phyloP scores from a whole-genome alignment of 2,888 invertebrate genomes.

The Drosophila kuntzei region DNA sequence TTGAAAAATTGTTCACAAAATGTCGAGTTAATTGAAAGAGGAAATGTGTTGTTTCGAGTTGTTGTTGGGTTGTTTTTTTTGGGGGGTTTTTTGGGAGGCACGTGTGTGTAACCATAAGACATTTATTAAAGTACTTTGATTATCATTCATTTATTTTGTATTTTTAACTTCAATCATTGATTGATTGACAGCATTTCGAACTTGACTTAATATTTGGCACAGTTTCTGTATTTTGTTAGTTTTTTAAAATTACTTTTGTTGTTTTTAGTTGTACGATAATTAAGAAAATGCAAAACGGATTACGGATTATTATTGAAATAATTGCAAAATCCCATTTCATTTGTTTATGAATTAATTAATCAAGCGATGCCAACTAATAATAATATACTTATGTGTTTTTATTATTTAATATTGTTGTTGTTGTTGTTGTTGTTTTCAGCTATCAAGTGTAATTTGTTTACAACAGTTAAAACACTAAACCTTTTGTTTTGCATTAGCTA shows the following conservation, averaged over 20 bases:
- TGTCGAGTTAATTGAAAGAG: slow-evolving; percentile 27
- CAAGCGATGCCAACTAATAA: slow-evolving; percentile 83
- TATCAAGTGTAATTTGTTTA: slow-evolving; percentile 40
- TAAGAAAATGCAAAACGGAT: slow-evolving; percentile 74
- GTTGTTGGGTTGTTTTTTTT: slow-evolving; percentile 32
- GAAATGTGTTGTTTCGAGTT: slow-evolving; percentile 25
- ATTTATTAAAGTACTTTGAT: slow-evolving; percentile 72
- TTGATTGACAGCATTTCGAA: slow-evolving; percentile 21
- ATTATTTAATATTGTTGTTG: slow-evolving; percentile 19
- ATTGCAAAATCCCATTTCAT: slow-evolving; percentile 35
- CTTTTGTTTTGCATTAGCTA: slow-evolving; percentile 23
- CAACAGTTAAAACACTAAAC: slow-evolving; percentile 54
- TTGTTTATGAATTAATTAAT: slow-evolving; percentile 53
- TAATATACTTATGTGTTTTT: slow-evolving; percentile 43
- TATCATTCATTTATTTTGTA: slow-evolving; percentile 31
- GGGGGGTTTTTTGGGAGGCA: slow-evolving; percentile 46
- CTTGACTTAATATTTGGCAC: slow-evolving; percentile 46
- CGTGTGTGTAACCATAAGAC: slow-evolving; percentile 86
- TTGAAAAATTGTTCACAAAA: slow-evolving; percentile 35
- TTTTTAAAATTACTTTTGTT: slow-evolving; percentile 17
- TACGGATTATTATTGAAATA: slow-evolving; percentile 36
- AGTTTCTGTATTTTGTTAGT: slow-evolving; percentile 29
- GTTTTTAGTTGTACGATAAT: slow-evolving; percentile 32
- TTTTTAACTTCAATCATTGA: slow-evolving; percentile 26
- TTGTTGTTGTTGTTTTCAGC: slow-evolving; percentile 16